Base-by-base conservation (phyloP, 2,888 invertebrate species). In the Acleris emargana region DNA sequence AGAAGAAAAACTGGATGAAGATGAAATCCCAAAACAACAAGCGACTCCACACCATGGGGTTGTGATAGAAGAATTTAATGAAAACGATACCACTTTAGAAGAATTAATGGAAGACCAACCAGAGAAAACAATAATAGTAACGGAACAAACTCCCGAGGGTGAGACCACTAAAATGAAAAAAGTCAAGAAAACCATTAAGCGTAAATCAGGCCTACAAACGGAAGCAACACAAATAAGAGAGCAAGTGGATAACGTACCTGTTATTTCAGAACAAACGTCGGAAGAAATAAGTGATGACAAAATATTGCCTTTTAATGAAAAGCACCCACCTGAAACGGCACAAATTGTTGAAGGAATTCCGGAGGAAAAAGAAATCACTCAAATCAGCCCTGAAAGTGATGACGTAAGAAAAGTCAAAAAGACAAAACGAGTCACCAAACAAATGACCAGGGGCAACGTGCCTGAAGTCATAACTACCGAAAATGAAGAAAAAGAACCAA, bases 31-130 rank as follows among this genome's bases (percentile, higher is more conserved):
- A 5, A 28, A 62, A 25, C 55, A 68, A 1, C 72, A 68, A 7
- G 32, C 58, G 1, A 73, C 77, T 38, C 64, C 68, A 18, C 61
- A 69, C 17, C 84, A 90, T 60, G 76, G 82, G 20, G 82, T 93
- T 4, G 80, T 89, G 64, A 93, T 93, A 63, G 88, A 82, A 76
- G 93, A 93, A 76, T 89, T 80, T 62, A 82, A 82, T 51, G 85
- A 64, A 1, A 60, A 68, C 0, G 68, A 72, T 11, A 58, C 68
- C 3, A 83, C 83, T 38, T 38, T 38, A 9, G 79, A 88, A 3
- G 82, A 84, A 76, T 9, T 32, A 9, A 32, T 32, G 2, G 32
- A 32, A 32, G 9, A 32, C 7, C 32, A 32, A 32, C 59, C 17
- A 7, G 59, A 59, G 7, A 45, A 52, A 16, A 28, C n/a, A 25